Conservation (phyloP, 2,113 vertebrate species). For the Eolophus roseicapilla region DNA sequence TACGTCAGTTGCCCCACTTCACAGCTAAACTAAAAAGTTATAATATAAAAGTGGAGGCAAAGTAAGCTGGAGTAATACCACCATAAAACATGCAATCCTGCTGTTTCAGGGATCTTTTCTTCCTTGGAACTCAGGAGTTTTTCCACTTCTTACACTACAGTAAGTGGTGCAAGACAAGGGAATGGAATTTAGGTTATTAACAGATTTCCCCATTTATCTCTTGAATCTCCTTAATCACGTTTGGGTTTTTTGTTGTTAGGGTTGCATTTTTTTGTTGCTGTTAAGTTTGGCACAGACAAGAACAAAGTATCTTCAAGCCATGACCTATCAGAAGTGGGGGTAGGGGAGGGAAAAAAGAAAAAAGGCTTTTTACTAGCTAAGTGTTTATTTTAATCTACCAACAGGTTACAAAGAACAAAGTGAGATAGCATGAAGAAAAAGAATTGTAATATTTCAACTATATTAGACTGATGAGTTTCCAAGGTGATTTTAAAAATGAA, state of each 20-base stretch:
- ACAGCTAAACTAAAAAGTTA: neutral
- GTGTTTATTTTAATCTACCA: neutral
- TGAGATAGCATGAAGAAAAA: neutral
- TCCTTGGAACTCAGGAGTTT: neutral
- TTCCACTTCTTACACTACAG: neutral
- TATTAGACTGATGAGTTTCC: neutral
- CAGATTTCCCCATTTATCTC: neutral
- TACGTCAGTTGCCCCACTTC: neutral
- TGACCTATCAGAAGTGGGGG: neutral
- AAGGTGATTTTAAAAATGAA: neutral
- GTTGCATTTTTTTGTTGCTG: neutral
- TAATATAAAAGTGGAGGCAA: neutral
- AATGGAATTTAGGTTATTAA: neutral
- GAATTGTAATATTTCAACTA: neutral
- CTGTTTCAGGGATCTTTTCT: neutral
- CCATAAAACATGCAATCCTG: neutral
- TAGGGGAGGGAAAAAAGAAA: neutral
- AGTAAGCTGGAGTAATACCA: neutral
- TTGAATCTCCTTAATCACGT: neutral
- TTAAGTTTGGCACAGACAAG: conserved; percentile 17
- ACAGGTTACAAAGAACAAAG: neutral
- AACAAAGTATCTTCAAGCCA: neutral
- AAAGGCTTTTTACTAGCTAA: neutral
- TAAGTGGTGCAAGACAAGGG: neutral
- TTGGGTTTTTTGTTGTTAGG: neutral